These are phyloP conservation scores for Arrhopalites spinosus DNA, from an alignment of 2,888 invertebrate genomes.

Conservation along the genomic window DNA sequence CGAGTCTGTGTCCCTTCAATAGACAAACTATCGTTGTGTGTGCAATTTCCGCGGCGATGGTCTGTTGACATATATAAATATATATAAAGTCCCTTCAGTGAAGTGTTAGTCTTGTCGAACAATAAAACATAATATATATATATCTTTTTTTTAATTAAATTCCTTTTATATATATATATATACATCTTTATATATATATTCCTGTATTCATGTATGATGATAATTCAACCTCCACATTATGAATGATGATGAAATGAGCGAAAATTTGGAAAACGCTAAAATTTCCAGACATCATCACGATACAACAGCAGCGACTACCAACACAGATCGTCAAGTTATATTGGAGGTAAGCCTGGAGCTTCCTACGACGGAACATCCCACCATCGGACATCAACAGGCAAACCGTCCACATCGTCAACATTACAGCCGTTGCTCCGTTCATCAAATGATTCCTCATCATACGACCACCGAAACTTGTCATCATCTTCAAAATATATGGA, in stretches of 20 bases:
- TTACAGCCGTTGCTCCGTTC: constrained; percentile 28
- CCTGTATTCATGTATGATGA: neutral
- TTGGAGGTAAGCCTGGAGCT: constrained; percentile 20
- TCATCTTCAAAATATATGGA: constrained; percentile 30
- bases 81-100: neutral
- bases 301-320: constrained; percentile 34
- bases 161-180: neutral
- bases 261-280: constrained; percentile 45
- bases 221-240: neutral
- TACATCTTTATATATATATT: neutral
- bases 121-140: neutral
- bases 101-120: neutral
- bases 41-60: too few relatives aligned
- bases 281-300: constrained; percentile 52
- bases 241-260: neutral
- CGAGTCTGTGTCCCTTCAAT: too few relatives aligned
- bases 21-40: too few relatives aligned
- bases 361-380: constrained; percentile 30
- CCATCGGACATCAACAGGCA: constrained; percentile 25
- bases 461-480: constrained; percentile 22
- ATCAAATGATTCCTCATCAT: constrained; percentile 12
- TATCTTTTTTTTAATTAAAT: neutral
- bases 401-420: constrained; percentile 19
- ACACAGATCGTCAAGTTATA: constrained; percentile 28
- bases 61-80: too few relatives aligned